Base-by-base conservation (phyloP, 1,140 invertebrate species). In the Trigoniulus corallinus region DNA sequence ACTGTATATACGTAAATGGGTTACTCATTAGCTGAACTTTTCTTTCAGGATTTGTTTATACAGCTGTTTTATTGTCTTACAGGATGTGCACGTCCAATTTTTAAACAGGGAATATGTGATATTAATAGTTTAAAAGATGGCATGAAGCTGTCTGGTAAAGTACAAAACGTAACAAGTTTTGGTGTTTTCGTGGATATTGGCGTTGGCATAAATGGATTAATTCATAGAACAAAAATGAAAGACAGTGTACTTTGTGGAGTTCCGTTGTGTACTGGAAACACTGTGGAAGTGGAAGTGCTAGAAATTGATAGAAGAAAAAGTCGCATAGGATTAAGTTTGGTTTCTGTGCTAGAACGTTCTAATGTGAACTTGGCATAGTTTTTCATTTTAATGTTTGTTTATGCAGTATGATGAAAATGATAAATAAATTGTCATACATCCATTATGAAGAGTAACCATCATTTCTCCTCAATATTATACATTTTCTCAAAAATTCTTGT, bases 131-230 rank as follows among this genome's bases (percentile, higher is more conserved):
- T 88, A 0, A 63, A 59, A 44, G 41, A 59, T 7, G 76, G 75
- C 0, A 65, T 68, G 27, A 58, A 63, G 37, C 58, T 85, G 53
- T 74, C 70, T 58, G 73, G 74, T 59, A 71, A 75, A 1, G 78
- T 88, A 0, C 74, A 71, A 3, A 95, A 94, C 65, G 78, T 87
- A 0, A 88, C 86, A 0, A 78, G 84, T 55, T 94, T 94, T 66
- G 89, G 89, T 15, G 77, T 80, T 39, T 95, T 94, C 66, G 81
- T 93, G 2, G 88, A 94, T 63, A 77, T 89, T 54, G 88, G 88
- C 0, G 78, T 92, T 0, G 81, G 76, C 2, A 73, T 62, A 40
- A 73, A 81, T 66, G 88, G 81, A 0, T 69, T 94, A 20, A 76
- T 92, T 41, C 86, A 86, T 54, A 66, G 62, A 0, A 79, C 70